Evolutionary conservation across 2,888 invertebrate genomes (phyloP), one percentile per base, ranked within the genome.

Genomic region (Phymatocera aterrima): DNA sequence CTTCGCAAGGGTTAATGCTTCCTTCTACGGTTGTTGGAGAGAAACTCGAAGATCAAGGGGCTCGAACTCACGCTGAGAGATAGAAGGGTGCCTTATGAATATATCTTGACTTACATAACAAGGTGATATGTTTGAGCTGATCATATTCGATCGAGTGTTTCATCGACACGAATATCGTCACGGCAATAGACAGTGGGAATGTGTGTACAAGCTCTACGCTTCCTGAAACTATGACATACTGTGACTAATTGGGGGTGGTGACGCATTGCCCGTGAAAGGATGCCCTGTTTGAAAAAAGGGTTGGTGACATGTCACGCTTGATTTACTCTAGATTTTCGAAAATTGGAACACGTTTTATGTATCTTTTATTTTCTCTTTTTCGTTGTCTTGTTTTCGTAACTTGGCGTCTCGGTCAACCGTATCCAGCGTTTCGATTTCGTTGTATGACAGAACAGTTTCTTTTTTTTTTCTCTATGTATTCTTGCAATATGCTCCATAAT

Each of bases 191-290:
- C n/a, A 57, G 64, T 61, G 65, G 31, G 60, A 75, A 75, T 72
- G 54, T 70, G 37, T 54, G 68, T 64, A 54, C 37, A 34, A 57
- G 51, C 28, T 70, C 70, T 24, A 70, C 68, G 78, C 68, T 57
- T 78, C 68, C 54, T 40, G 46, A 70, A 78, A 51, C 68, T 68
- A 54, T 61, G 78, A 82, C 85, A 85, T 83, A 83, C 84, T 85
- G 85, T 83, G 77, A 80, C 84, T 81, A 83, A 84, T 83, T 77
- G 79, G 48, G 48, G 60, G 61, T n/a, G n/a, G n/a, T 70, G 70
- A 78, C 68, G 79, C 31, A 77, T 77, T 48, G 31, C 60, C 40
- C 77, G 51, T 75, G 75, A 3, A 57, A 75, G 60, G 60, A 75
- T 54, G 75, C 34, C 15, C n/a, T 74, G 61, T 80, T 78, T 64